Percentiles rank a stretch among this genome's conserved stretches.
Evolutionary conservation across 2,113 vertebrate species (phyloP).

Genomic region (Zingel zingel): DNA sequence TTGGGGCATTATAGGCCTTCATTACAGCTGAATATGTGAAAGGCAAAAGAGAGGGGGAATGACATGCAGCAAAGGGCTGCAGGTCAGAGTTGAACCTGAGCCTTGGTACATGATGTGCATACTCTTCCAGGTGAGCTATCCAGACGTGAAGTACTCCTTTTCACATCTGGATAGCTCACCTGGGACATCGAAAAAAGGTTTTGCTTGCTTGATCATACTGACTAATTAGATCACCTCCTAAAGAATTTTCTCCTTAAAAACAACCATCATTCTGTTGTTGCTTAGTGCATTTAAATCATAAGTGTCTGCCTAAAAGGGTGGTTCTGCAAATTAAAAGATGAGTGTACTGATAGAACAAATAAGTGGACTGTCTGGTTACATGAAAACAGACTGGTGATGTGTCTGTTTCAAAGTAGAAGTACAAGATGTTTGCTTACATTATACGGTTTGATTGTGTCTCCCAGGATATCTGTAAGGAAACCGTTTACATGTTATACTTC

Average conservation of each 20-base stretch:
- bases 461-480: constrained; percentile 90
- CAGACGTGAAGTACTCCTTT: no score
- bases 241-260: neutral
- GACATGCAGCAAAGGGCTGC: no score
- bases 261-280: neutral
- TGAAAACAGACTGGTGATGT: neutral
- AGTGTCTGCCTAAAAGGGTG: neutral
- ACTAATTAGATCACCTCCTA: neutral
- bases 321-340: neutral
- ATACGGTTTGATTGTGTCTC: constrained; percentile 92
- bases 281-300: neutral
- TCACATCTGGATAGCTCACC: no score
- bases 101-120: no score
- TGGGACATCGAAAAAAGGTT: neutral
- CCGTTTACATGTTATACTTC: neutral
- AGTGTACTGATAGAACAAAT: neutral
- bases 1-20: no score
- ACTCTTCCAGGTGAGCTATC: no score
- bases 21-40: no score
- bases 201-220: neutral
- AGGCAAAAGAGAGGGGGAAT: no score
- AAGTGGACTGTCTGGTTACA: neutral
- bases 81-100: no score
- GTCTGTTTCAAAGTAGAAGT: neutral
- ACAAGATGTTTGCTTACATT: constrained; percentile 87